Evolutionary conservation across 2,113 vertebrate genomes (phyloP), one percentile per base, ranked within the genome.

Genomic region (Lycaon pictus): DNA sequence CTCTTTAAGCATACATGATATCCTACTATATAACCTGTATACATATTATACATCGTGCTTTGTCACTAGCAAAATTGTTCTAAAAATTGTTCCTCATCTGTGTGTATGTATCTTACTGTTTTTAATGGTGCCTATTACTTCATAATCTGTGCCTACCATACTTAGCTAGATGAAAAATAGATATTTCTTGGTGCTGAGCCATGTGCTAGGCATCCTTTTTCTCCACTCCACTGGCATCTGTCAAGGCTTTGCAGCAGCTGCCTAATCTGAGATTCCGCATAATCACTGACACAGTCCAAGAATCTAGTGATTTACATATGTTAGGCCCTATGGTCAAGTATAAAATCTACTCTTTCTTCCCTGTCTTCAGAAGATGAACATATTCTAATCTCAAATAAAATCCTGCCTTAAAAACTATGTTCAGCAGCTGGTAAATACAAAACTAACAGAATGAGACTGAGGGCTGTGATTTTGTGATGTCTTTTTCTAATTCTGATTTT

Each of bases 281-380:
- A 63, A 35, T 63, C 79, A 90, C 17, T 71, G 29, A 84, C 37
- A 60, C 13, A 13, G 25, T 37, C 88, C 27, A 84, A 62, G 53
- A 76, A 80, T 56, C 84, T 60, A 85, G 65, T 74, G 74, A 87
- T 25, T 92, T 76, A 62, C 29, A 9, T 92, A 23, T 80, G 55
- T 69, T 77, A 37, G 86, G 89, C 48, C 48, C 79, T 90, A 29
- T 29, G 16, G 56, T 37, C 25, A 58, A 43, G 60, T 71, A 83
- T 65, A 96, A 95, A 74, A 88, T 37, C 92, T 63, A 96, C 90
- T 93, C 71, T 94, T 71, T 58, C 51, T 37, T 96, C 51, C 65
- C 17, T 96, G 65, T 23, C 11, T 94, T 91, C 76, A 74, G 97
- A 98, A 93, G 71, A 62, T 12, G 23, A 79, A 92, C 72, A 63